phyloP scores from a whole-genome alignment of 2,888 invertebrate species.

The Hyalella azteca region DNA sequence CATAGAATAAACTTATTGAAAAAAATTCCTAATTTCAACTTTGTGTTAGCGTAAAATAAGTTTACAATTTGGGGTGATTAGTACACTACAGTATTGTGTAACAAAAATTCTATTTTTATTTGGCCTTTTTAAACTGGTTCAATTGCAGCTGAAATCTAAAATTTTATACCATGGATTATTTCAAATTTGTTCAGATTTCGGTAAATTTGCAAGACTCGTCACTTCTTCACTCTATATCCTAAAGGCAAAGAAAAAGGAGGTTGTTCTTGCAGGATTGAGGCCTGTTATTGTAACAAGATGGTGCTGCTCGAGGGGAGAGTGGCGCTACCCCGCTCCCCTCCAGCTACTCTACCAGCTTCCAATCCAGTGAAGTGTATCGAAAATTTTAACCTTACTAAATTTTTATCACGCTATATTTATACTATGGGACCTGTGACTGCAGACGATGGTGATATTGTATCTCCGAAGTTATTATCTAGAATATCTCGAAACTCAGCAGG shows the following conservation, averaged over 20 bases:
- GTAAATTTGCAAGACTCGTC: background rate
- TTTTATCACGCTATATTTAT: too few relatives aligned
- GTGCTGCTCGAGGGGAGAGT: background rate
- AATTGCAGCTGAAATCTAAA: background rate
- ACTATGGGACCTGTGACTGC: too few relatives aligned
- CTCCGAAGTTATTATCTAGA: background rate
- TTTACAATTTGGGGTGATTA: background rate
- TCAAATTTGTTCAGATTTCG: background rate
- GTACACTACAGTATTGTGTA: too few relatives aligned
- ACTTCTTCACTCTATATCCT: background rate
- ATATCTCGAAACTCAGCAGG: background rate
- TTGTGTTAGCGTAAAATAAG: background rate
- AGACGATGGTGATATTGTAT: background rate
- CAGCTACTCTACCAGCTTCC: background rate
- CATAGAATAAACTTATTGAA: too few relatives aligned
- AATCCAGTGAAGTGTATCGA: background rate
- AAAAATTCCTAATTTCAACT: too few relatives aligned
- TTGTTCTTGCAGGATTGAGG: background rate
- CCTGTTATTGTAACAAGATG: conserved; percentile 4
- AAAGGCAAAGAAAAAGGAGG: background rate
- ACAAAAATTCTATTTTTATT: too few relatives aligned
- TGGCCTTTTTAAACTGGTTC: background rate
- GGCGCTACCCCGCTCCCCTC: background rate
- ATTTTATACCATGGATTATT: background rate
- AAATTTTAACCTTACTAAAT: too few relatives aligned